Evolutionary conservation across 1,140 invertebrate species (phyloP).

Genomic region (Bicyclus anynana): DNA sequence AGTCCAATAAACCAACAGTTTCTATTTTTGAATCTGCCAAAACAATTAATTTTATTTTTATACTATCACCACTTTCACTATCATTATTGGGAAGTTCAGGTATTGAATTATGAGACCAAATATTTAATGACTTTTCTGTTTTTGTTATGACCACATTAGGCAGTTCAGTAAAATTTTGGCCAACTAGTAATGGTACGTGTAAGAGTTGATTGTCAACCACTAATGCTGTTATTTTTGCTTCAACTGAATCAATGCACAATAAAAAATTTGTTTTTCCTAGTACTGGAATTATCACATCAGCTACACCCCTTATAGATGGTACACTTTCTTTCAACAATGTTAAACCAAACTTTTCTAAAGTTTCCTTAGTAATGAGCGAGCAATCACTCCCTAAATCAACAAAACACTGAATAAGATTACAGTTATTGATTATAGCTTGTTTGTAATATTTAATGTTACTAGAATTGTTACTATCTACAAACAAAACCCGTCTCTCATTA

Average conservation of each 20-base stretch:
- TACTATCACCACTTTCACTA: too few species aligned
- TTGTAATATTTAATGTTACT: conserved; percentile 2
- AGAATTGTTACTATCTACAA: too few species aligned
- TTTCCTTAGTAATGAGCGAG: conserved; percentile 9
- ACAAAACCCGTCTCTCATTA: too few species aligned
- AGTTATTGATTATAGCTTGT: not conserved
- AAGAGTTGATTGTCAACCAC: conserved; percentile 3
- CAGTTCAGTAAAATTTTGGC: conserved; percentile 17
- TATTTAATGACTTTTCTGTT: conserved; percentile 2
- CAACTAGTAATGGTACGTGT: conserved; percentile 10
- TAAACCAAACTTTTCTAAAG: conserved; percentile 1
- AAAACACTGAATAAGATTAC: not conserved
- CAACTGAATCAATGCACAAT: not conserved
- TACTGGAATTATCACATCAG: not conserved
- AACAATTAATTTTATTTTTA: too few species aligned
- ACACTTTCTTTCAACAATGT: conserved; percentile 2
- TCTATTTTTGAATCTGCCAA: too few species aligned
- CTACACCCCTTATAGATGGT: conserved; percentile 7
- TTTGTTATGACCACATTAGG: conserved; percentile 11
- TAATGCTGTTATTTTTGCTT: conserved; percentile 8
- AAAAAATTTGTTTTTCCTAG: not conserved
- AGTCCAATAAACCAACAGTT: too few species aligned
- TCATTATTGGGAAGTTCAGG: too few species aligned
- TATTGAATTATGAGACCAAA: too few species aligned
- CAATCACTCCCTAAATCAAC: not conserved